These are phyloP conservation scores for Dasypolia templi DNA, from an alignment of 2,888 invertebrate genomes.

Conservation along the genomic window DNA sequence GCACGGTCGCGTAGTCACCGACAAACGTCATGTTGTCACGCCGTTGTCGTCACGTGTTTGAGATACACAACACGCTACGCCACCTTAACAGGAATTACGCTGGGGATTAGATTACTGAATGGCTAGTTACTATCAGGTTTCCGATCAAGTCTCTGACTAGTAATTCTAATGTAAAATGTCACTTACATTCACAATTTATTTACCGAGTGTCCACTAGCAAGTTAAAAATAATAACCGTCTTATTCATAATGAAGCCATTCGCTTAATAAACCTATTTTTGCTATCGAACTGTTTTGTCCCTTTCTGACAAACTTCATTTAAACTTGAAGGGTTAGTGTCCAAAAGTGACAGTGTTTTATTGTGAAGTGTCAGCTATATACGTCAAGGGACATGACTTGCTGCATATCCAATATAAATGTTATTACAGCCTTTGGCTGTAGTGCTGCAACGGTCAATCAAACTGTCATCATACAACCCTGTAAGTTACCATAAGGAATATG, in stretches of 20 bases:
- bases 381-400: neutral
- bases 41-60: conserved; percentile 45
- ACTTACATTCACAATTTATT: neutral
- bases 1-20: conserved; percentile 13
- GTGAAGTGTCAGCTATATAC: neutral
- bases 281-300: too few relatives aligned
- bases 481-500: too few relatives aligned
- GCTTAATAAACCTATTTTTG: too few relatives aligned
- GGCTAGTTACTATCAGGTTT: neutral
- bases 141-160: neutral
- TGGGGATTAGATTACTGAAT: neutral
- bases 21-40: conserved; percentile 35
- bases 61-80: conserved; percentile 17
- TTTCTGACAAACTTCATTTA: too few relatives aligned
- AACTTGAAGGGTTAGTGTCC: too few relatives aligned
- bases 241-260: too few relatives aligned
- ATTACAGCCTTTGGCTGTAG: neutral
- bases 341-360: neutral
- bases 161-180: too few relatives aligned
- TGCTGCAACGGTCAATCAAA: neutral
- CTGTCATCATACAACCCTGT: too few relatives aligned
- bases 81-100: conserved; percentile 22
- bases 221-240: too few relatives aligned
- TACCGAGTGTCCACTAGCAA: neutral
- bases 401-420: neutral